phyloP scores from a whole-genome alignment of 2,888 invertebrate genomes.

The Megalurothrips usitatus region DNA sequence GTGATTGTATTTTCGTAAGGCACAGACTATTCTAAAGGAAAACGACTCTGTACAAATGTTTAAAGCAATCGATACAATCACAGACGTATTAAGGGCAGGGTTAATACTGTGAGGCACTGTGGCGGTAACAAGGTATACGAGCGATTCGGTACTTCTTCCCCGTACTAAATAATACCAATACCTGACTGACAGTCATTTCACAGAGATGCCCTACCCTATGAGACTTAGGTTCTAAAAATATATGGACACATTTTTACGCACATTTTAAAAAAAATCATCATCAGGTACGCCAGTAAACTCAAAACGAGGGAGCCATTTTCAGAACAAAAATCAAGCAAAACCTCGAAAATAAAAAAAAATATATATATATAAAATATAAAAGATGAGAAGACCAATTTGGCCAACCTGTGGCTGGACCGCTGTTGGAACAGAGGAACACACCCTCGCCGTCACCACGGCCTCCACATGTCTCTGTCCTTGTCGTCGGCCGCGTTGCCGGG shows the following conservation, averaged over 20 bases:
- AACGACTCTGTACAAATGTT: background rate
- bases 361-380: background rate
- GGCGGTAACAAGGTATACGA: background rate
- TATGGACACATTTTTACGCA: too few relatives aligned
- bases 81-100: background rate
- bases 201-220: too few relatives aligned
- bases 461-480: conserved; percentile 53
- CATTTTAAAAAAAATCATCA: background rate
- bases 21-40: background rate
- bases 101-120: background rate
- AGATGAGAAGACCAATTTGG: background rate
- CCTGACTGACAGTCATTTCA: too few relatives aligned
- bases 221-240: too few relatives aligned
- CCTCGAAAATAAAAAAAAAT: too few relatives aligned
- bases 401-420: background rate
- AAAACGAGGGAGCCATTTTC: background rate
- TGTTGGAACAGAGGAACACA: background rate
- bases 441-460: conserved; percentile 51
- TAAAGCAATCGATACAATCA: conserved; percentile 13
- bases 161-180: too few relatives aligned
- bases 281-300: conserved; percentile 19
- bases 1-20: background rate
- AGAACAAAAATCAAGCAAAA: too few relatives aligned
- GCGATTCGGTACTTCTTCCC: too few relatives aligned
- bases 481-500: conserved; percentile 34